These are phyloP conservation scores for Drosophila niveifrons DNA, from an alignment of 2,888 invertebrate species.

Conservation along the genomic window DNA sequence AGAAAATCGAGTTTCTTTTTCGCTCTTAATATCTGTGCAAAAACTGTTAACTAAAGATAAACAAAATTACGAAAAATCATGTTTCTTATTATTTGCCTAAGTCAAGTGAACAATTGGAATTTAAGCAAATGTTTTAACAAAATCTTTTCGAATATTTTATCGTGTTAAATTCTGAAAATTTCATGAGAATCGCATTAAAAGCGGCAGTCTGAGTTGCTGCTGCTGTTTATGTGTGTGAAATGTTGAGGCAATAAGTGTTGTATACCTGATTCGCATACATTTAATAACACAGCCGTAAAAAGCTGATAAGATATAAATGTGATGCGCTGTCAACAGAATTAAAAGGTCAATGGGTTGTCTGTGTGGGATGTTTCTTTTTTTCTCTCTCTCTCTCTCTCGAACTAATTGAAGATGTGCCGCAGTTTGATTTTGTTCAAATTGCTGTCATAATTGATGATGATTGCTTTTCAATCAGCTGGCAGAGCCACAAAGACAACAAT, in stretches of 20 bases:
- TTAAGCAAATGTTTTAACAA: background rate
- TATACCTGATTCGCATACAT: background rate
- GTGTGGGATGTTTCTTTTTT: background rate
- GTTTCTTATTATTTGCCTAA: too few relatives aligned
- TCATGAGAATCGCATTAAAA: background rate
- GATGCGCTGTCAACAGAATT: background rate
- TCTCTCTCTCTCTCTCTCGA: too few relatives aligned
- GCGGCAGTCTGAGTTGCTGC: background rate
- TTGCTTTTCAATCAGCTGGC: constrained; percentile 43
- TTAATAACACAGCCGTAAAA: background rate
- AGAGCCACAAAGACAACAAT: background rate
- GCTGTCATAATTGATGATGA: constrained; percentile 64
- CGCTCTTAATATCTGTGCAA: too few relatives aligned
- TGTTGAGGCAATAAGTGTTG: constrained; percentile 2
- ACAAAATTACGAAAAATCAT: too few relatives aligned
- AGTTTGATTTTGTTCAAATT: constrained; percentile 11
- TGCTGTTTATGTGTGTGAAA: background rate
- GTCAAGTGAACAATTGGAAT: background rate
- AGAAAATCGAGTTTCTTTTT: too few relatives aligned
- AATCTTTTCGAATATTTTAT: background rate
- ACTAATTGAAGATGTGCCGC: background rate
- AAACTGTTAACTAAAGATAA: too few relatives aligned
- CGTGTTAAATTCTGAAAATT: background rate
- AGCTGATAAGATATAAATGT: constrained; percentile 16
- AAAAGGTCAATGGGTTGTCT: constrained; percentile 9